These are phyloP conservation scores for Heliconius hermathena DNA, from an alignment of 1,140 invertebrate species.

Conservation along the genomic window DNA sequence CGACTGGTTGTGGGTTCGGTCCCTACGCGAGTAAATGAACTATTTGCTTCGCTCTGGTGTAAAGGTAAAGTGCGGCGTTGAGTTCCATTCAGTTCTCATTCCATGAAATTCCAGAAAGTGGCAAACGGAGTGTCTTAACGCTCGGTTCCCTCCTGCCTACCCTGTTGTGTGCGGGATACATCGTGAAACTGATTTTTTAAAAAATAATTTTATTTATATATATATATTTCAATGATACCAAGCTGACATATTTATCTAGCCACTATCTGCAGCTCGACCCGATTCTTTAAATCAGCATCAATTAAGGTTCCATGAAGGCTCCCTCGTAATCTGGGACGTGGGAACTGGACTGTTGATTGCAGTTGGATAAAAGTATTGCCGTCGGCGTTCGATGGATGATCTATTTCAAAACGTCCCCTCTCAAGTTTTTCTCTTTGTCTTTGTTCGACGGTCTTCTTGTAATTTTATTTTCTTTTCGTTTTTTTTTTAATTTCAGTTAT, in stretches of 20 bases:
- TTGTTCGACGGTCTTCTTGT: not conserved
- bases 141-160: no score
- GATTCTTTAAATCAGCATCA: conserved; percentile 19
- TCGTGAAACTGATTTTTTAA: no score
- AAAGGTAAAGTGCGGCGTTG: no score
- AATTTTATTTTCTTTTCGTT: not conserved
- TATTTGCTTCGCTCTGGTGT: no score
- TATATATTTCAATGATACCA: not conserved
- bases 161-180: no score
- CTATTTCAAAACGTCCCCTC: conserved; percentile 7
- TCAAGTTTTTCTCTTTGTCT: conserved; percentile 3
- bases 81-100: no score
- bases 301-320: conserved; percentile 19
- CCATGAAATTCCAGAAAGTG: no score
- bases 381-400: conserved; percentile 17
- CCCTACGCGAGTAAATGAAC: no score
- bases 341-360: conserved; percentile 30
- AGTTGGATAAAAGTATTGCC: conserved; percentile 13
- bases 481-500: not conserved
- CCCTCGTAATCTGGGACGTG: conserved; percentile 20
- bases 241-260: conserved; percentile 10
- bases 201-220: not conserved
- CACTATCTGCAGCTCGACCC: conserved; percentile 1
- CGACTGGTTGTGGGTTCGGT: no score
- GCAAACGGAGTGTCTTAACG: no score